A percentile compares a stretch with the other conserved stretches of the same genome.
These are phyloP conservation scores for Uloborus diversus DNA, from an alignment of 1,140 invertebrate species.

Conservation along the genomic window DNA sequence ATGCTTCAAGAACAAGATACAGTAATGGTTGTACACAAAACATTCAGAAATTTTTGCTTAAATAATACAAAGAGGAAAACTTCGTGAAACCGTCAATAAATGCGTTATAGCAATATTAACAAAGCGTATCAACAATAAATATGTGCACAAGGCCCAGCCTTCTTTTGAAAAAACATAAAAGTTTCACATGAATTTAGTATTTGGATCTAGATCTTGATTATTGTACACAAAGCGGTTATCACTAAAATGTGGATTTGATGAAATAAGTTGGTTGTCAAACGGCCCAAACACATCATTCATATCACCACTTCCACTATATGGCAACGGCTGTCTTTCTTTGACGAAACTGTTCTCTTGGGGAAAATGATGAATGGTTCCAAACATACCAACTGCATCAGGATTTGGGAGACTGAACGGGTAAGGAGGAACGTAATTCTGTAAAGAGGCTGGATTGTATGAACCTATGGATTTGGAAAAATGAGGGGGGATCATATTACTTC, in stretches of 20 bases:
- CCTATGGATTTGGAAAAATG: too few species aligned
- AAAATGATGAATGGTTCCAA: constrained; percentile 14
- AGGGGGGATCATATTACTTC: too few species aligned
- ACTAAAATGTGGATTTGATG: not conserved
- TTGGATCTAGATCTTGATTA: not conserved
- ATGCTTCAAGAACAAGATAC: too few species aligned
- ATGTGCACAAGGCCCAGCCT: constrained; percentile 39
- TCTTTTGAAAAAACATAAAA: not conserved
- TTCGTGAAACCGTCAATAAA: too few species aligned
- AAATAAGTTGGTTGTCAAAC: constrained; percentile 14
- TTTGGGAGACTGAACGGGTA: not conserved
- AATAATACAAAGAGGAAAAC: too few species aligned
- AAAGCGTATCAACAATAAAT: too few species aligned
- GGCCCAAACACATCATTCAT: not conserved
- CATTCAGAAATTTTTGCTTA: too few species aligned
- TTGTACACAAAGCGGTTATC: constrained; percentile 5
- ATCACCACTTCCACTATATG: not conserved
- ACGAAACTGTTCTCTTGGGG: not conserved
- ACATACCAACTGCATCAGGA: not conserved
- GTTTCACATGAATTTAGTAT: not conserved
- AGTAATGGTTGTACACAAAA: too few species aligned
- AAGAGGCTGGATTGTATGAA: not conserved
- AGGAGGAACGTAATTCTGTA: not conserved
- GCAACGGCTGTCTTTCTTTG: not conserved
- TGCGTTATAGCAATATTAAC: too few species aligned